Base-by-base conservation (phyloP, 2,888 invertebrate species). In the Drosophila rellima region DNA sequence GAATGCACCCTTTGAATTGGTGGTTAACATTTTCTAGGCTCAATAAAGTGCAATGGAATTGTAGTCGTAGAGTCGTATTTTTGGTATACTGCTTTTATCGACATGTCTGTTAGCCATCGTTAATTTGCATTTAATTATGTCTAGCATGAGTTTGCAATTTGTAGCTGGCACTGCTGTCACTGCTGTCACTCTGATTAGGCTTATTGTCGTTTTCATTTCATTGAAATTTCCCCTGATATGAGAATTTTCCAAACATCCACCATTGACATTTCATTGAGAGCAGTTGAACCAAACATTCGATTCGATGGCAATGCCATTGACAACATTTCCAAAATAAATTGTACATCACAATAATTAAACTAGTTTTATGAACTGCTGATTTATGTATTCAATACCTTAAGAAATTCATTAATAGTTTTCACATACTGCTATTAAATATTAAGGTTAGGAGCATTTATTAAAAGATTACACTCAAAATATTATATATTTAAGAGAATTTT, bases 121-220 rank as follows among this genome's bases (percentile, higher is more conserved):
- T 72, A 67, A 80, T 82, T 80, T 82, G 75, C 80, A 80, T 78
- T 80, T 73, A 77, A 80, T 85, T 75, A 77, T 66, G 62, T 31
- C 29, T 42, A n/a, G 26, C 40, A 44, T 42, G 35, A 37, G 51
- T 60, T 45, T 90, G 20, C 92, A 95, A 95, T 94, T 94, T 0
- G 92, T 95, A 69, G 95, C 95, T 50, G 96, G 96, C n/a, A 94
- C 95, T 61, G 94, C 95, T 0, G 95, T 97, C n/a, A 94, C 95
- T 61, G 94, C 95, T 0, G 95, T 97, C 23, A 95, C 95, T 74
- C 91, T 96, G 11, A 94, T 96, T 56, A 95, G 96, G 0, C 94
- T 97, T 0, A 81, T 95, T 1, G 92, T 96, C 10, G 94, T 96
- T n/a, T 95, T 95, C 91, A 91, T 94, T 0, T 93, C 95, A 0